Evolutionary conservation across 2,113 vertebrate species (phyloP), one percentile per base, ranked within the genome.

Genomic region (Burhinus bistriatus): DNA sequence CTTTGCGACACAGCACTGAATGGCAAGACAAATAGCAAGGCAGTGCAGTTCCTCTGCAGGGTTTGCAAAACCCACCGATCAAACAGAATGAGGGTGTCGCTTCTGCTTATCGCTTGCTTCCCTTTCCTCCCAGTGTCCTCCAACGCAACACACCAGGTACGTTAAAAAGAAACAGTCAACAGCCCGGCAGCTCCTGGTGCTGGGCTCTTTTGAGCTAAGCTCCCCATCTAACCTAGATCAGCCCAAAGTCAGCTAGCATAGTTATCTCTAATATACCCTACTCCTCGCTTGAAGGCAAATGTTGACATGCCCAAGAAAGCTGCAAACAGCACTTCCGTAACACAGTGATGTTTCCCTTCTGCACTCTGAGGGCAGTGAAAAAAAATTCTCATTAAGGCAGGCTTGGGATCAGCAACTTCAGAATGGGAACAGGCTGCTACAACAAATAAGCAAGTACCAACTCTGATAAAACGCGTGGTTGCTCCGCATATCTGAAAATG

Each of bases 1-100:
- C 64, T 89, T 61, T 87, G 93, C 18, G 6, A 68, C 89, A 70
- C 2, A 47, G 88, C 15, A 40, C 54, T 87, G 92, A 96, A 97
- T 69, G 97, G 96, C 58, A 90, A 95, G 59, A 93, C 95, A 91
- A 96, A 96, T 68, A 97, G 96, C 62, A 89, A 94, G 58, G 94
- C 94, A 93, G 44, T 0, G 3, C 91, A 70, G 89, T 79, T 92
- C 71, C 95, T 97, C 96, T 88, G 95, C 95, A 40, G 93, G 85
- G 89, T 72, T 68, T 21, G 7, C 78, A 69, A 96, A 51, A 95
- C 65, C 73, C 89, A 77, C 91, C 3, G 5, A 95, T 36, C 93
- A 94, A 96, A 97, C 68, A 82, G 21, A 82, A 73, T 15, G 1
- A 20, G 29, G 73, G 38, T 11, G 7, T 44, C 16, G 0, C 77